Evolutionary conservation across 2,113 vertebrate species (phyloP), one percentile per base, ranked within the genome.

Genomic region (Bubalus kerabau): DNA sequence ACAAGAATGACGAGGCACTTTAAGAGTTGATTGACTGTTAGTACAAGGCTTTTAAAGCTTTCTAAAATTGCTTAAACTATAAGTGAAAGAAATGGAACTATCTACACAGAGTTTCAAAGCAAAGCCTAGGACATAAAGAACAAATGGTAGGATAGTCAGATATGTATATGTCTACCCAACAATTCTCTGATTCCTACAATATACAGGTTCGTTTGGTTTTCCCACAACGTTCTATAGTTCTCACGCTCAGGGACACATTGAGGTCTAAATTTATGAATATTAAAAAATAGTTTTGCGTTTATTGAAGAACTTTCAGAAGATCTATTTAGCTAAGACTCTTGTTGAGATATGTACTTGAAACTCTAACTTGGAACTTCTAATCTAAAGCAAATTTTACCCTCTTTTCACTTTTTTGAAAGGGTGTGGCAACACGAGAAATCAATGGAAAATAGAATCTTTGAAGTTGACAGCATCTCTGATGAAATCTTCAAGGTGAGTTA

Each of bases 41-140:
- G 95, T 96, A 89, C n/a, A 96, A 98, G 78, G 91, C 94, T 97
- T 98, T 98, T 97, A 98, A 94, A 98, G 85, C 94, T 97, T 93
- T 80, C 85, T 94, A 91, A 96, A 97, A 97, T 48, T 94, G 83
- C 85, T 96, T 97, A 95, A 96, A 95, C 89, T 91, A 12, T 95
- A 97, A 96, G 87, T 46, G 36, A 98, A 97, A 97, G 94, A 97
- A 98, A 95, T 97, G 82, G 82, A 93, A 96, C 81, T 82, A n/a
- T 95, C 93, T 95, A 83, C 6, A 0, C 52, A 93, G 84, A 96
- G 52, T 80, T 98, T 95, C 89, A 84, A 94, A 97, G 52, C 60
- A 97, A 97, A 95, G 57, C 7, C 86, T 57, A 23, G 62, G 62
- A 90, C 87, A 91, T 83, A 89, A 93, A 95, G 87, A 95, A 52